Conservation (phyloP, 2,113 vertebrate species). For the Delphinapterus leucas region DNA sequence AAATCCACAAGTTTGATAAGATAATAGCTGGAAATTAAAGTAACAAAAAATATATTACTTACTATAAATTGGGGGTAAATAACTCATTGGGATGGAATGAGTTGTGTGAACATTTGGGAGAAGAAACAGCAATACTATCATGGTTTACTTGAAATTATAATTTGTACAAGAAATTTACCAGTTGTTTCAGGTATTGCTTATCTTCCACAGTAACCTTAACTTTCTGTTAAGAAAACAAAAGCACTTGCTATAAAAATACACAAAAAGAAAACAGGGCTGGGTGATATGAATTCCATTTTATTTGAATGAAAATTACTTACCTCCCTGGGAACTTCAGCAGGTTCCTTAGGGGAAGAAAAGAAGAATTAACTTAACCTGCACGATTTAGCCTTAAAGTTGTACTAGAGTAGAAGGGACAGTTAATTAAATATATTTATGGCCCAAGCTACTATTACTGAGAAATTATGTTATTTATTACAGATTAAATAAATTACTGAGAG, state of each 20-base stretch:
- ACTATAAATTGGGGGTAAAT: neutral
- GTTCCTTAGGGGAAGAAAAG: constrained; percentile 23
- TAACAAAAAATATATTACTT: neutral
- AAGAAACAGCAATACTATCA: neutral
- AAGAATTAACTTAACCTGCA: neutral
- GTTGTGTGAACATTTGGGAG: neutral
- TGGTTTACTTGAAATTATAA: neutral
- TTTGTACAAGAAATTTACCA: neutral
- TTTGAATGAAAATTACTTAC: constrained; percentile 29
- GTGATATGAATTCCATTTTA: neutral
- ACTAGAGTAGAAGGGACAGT: neutral
- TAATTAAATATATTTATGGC: neutral
- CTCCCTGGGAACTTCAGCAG: neutral
- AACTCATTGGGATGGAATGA: neutral
- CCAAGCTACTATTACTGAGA: neutral
- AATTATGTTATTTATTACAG: neutral
- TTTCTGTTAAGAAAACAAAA: neutral
- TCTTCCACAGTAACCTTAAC: neutral
- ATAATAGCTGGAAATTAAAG: neutral
- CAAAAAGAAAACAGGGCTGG: neutral
- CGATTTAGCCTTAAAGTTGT: neutral
- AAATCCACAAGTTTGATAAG: neutral
- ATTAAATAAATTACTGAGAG: neutral
- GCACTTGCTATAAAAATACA: neutral
- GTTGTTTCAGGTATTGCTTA: neutral